Base-by-base conservation (phyloP, 2,888 invertebrate genomes). In the Ptilodon capucinus region DNA sequence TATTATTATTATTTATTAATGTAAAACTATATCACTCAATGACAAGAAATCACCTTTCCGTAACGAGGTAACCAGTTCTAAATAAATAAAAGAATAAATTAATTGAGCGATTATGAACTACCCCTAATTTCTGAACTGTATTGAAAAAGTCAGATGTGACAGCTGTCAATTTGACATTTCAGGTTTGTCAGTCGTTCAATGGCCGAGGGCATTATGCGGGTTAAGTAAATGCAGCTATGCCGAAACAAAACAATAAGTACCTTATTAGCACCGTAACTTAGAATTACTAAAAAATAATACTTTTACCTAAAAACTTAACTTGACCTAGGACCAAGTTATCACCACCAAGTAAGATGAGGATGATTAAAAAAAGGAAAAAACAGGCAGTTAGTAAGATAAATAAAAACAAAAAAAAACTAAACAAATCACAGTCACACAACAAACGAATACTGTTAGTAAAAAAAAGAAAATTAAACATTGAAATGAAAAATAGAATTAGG, bases 271-370 rank as follows among this genome's bases (percentile, higher is more conserved):
- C 78, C 75, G 71, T 76, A 74, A 62, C 65, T 72, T 68, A 71
- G 45, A 54, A 21, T 49, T 42, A 42, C 59, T 59, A 63, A 64
- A 60, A 58, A 47, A 46, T 60, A 58, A 60, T 34, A 48, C 21
- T 47, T 46, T 51, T 57, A 54, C 60, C 64, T 60, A 65, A 51
- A 7, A 61, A 58, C 56, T 64, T 64, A 58, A 63, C 51, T 65
- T 63, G 71, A 74, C 70, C 75, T 87, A 89, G 89, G 87, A 88
- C 88, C 89, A 72, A 74, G 73, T 76, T 75, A 82, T 84, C 76
- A 77, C 84, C 84, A 82, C 80, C 74, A 76, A 73, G n/a, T n/a
- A 65, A 71, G 62, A 75, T 68, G 72, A 69, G 69, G 60, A 74
- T 71, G 65, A 64, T 63, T 58, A 45, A 61, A 71, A 64, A 69